A percentile compares a stretch with the other conserved stretches of the same genome.
These are phyloP conservation scores for Disparrhopalites patrizii DNA, from an alignment of 2,888 invertebrate species.

Conservation along the genomic window DNA sequence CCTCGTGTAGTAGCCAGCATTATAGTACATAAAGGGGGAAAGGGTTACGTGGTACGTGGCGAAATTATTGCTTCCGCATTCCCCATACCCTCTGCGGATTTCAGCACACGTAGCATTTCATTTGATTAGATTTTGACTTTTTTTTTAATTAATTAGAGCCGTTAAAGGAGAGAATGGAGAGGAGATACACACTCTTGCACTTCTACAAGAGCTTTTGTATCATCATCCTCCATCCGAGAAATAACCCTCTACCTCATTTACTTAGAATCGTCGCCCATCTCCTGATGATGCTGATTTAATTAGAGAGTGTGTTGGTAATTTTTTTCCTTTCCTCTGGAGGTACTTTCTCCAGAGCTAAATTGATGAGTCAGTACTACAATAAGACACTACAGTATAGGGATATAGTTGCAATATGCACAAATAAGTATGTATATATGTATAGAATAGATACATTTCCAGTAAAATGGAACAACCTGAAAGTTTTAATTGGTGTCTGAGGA, in stretches of 20 bases:
- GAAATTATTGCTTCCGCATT: conserved; percentile 26
- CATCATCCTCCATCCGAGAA: conserved; percentile 20
- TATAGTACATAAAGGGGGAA: background rate
- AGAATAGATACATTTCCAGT: no score
- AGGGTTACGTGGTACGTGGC: background rate
- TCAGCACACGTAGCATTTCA: conserved; percentile 31
- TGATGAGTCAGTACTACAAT: no score
- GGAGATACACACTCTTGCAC: conserved; percentile 11
- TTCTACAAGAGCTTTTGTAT: conserved; percentile 16
- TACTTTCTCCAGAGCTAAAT: no score
- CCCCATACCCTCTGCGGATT: conserved; percentile 19
- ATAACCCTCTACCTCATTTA: conserved; percentile 31
- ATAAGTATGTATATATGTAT: no score
- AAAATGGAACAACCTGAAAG: no score
- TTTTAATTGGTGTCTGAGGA: no score
- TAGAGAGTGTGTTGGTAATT: conserved; percentile 34
- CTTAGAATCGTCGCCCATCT: conserved; percentile 2
- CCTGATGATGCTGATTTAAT: conserved; percentile 32
- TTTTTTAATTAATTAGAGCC: conserved; percentile 40
- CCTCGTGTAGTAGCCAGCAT: no score
- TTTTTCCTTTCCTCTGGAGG: conserved; percentile 21
- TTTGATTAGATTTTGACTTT: conserved; percentile 35
- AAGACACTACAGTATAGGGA: no score
- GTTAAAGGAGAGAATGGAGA: conserved; percentile 25
- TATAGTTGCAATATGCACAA: no score